Evolutionary conservation across 2,888 invertebrate species (phyloP), one percentile per base, ranked within the genome.

Genomic region (Druceiella hillmani): DNA sequence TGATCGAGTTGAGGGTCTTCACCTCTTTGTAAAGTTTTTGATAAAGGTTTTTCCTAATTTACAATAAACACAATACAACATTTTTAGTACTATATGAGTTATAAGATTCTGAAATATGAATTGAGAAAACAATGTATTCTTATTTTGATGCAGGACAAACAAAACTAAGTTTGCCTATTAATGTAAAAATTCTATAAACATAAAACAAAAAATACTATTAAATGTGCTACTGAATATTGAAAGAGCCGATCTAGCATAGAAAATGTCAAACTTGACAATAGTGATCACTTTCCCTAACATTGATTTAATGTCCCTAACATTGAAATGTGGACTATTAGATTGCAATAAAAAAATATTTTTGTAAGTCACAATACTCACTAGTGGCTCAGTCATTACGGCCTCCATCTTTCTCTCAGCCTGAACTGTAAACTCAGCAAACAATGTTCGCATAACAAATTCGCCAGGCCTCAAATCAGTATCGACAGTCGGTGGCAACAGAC

Each of bases 361-460:
- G n/a, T n/a, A n/a, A n/a, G n/a, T n/a, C n/a, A n/a, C n/a, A n/a
- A n/a, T 6, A 16, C 59, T 60, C 66, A 88, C 89, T 63, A 87
- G 70, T 42, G 88, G 83, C 62, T 98, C 98, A 36, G 87, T 78
- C 81, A 97, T 87, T 2, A 98, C 93, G 37, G 83, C 79, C 57
- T 95, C 94, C 66, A 99, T 93, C 67, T 98, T 98, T 58, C 87
- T 86, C 56, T 97, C 97, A 1, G 94, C 93, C 54, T 93, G 86
- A 2, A 86, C 74, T 1, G 95, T 94, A 56, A 98, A 97, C 64
- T 99, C 97, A 1, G 91, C 83, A 58, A 99, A 95, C 2, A 99
- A 75, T 28, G 91, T 87, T 42, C 94, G 78, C 84, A 98, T 93
- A 1, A 98, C 93, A 66, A 87, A 97, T 65, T 98, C 95, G 7